Conservation (phyloP, 2,797 vertebrate genomes). For the Semaprochilodus insignis region DNA sequence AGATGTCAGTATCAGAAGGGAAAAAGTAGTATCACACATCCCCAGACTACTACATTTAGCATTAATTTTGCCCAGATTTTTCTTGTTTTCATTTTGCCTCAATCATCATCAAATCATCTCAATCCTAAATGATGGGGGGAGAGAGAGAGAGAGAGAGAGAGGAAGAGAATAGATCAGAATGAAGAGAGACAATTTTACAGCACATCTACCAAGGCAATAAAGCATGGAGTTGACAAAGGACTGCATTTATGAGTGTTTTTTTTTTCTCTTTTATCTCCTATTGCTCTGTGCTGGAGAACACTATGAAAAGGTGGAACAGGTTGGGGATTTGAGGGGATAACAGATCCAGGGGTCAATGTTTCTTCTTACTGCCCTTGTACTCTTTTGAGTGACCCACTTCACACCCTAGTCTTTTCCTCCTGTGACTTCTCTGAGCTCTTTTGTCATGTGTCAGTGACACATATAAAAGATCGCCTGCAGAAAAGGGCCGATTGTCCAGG, state of each 20-base stretch:
- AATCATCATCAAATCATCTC: too few species aligned
- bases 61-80: too few species aligned
- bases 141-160: too few species aligned
- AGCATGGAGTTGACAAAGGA: constrained; percentile 13
- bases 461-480: not conserved
- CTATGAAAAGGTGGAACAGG: constrained; percentile 2
- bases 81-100: too few species aligned
- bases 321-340: not conserved
- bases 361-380: constrained; percentile 13
- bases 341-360: constrained; percentile 29
- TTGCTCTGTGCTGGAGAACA: constrained; percentile 2
- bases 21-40: too few species aligned
- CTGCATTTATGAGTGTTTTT: constrained; percentile 11
- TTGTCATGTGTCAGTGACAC: constrained; percentile 15
- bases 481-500: constrained; percentile 11
- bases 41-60: too few species aligned
- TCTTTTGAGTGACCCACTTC: constrained; percentile 32
- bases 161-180: not conserved
- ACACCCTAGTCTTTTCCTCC: constrained; percentile 21
- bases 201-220: constrained; percentile 7
- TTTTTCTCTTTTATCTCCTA: not conserved
- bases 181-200: not conserved
- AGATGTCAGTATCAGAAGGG: too few species aligned
- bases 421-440: constrained; percentile 10
- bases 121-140: too few species aligned